Evolutionary conservation across 2,113 vertebrate species (phyloP).

Genomic region (Sisor rabdophorus): DNA sequence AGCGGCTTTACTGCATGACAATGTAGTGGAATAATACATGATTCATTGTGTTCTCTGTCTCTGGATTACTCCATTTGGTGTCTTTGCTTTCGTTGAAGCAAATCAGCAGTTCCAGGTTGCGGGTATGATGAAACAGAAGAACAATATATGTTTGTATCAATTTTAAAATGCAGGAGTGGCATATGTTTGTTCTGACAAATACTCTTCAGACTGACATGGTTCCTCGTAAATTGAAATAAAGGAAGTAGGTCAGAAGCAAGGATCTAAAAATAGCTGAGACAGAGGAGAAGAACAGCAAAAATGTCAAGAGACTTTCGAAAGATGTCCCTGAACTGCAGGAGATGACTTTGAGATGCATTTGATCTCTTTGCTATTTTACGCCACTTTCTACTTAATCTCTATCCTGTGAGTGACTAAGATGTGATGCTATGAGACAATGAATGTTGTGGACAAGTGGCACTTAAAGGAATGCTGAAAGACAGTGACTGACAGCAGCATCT

Average conservation of each 20-base stretch:
- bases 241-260: slow-evolving; percentile 46
- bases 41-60: not conserved
- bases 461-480: slow-evolving; percentile 39
- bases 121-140: not conserved
- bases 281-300: slow-evolving; percentile 45
- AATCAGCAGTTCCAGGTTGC: not conserved
- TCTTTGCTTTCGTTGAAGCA: slow-evolving; percentile 9
- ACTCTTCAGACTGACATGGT: slow-evolving; percentile 23
- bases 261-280: not conserved
- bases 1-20: not conserved
- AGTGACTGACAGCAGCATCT: slow-evolving; percentile 45
- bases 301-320: slow-evolving; percentile 25
- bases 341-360: slow-evolving; percentile 24
- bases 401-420: slow-evolving; percentile 24
- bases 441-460: slow-evolving; percentile 36
- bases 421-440: slow-evolving; percentile 37
- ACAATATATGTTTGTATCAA: not conserved
- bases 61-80: slow-evolving; percentile 21
- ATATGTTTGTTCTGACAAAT: slow-evolving; percentile 32
- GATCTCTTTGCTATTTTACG: slow-evolving; percentile 18
- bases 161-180: slow-evolving; percentile 15
- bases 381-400: slow-evolving; percentile 36
- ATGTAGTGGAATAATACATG: not conserved
- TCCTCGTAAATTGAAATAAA: slow-evolving; percentile 40
- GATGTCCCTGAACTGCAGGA: slow-evolving; percentile 27